Evolutionary conservation across 2,888 invertebrate species (phyloP).

Genomic region (Sussaba pulchella): DNA sequence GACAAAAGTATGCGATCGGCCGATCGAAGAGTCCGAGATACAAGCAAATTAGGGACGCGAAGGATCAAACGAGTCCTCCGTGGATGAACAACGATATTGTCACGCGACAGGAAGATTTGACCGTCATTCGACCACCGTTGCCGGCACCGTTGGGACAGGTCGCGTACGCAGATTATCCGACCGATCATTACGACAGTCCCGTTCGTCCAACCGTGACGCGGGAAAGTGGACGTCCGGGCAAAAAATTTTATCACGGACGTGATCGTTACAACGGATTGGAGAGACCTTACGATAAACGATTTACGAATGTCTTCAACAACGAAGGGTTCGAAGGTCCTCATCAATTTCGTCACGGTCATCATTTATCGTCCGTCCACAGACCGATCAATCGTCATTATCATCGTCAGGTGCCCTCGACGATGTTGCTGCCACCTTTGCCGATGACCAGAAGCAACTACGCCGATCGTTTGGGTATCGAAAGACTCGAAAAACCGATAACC

Average conservation of each 20-base stretch:
- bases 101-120: conserved; percentile 58
- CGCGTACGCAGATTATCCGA: conserved; percentile 66
- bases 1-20: conserved; percentile 17
- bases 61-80: conserved; percentile 27
- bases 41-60: conserved; percentile 6
- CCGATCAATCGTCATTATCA: conserved; percentile 32
- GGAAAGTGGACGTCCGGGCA: conserved; percentile 57
- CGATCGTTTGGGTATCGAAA: conserved; percentile 47
- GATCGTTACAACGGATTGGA: conserved; percentile 39
- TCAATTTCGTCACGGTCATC: conserved; percentile 41
- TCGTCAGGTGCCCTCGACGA: conserved; percentile 61
- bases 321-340: conserved; percentile 31
- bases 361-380: conserved; percentile 10
- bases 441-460: conserved; percentile 69
- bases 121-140: conserved; percentile 67
- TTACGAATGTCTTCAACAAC: conserved; percentile 38
- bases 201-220: conserved; percentile 64
- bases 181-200: conserved; percentile 58
- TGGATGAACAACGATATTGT: conserved; percentile 24
- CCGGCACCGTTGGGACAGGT: conserved; percentile 62
- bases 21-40: conserved; percentile 8
- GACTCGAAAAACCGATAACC: conserved; percentile 31
- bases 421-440: conserved; percentile 72
- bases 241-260: conserved; percentile 38
- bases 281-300: conserved; percentile 24